Evolutionary conservation across 2,888 invertebrate genomes (phyloP), one percentile per base, ranked within the genome.

Genomic region (Busseola fusca): DNA sequence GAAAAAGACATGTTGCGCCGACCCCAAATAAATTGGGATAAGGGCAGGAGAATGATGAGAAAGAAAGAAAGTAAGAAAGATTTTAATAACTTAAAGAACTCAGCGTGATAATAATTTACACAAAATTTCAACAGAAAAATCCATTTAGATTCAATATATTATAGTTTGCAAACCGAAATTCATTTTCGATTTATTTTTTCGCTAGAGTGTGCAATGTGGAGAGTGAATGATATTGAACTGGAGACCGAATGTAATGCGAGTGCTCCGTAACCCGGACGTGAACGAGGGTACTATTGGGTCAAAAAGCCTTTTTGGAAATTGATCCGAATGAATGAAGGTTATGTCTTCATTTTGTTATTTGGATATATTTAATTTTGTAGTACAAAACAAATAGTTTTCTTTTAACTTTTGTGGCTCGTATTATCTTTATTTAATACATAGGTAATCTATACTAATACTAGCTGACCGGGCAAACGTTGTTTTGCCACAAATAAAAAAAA

Each of bases 171-270:
- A 82, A 83, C 65, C 66, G 78, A 82, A 86, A 85, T 84, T 84
- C 76, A 83, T 87, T 88, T 87, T 80, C 75, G 66, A 82, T 83
- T 87, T 86, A 83, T 80, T 83, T 72, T 67, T 71, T 85, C 48
- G 50, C 66, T 14, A 34, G 60, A 60, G 52, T 68, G 54, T 74
- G 74, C 78, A 78, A 81, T 85, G 75, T 76, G 72, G 69, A 60
- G 79, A 86, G 78, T 82, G 78, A 84, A 81, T 74, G 82, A 77
- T 81, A 85, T 85, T 76, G 78, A 76, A 76, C 76, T 79, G 67
- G 65, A 74, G 72, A 79, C 60, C 68, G 75, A 83, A 80, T 80
- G 75, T 85, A 74, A 78, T 76, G 74, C 68, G 81, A 84, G 83
- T 83, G 83, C 64, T 81, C 62, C 52, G 64, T 54, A 72, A 69